Base-by-base conservation (phyloP, 2,888 invertebrate species). In the Ptilodon capucinus region DNA sequence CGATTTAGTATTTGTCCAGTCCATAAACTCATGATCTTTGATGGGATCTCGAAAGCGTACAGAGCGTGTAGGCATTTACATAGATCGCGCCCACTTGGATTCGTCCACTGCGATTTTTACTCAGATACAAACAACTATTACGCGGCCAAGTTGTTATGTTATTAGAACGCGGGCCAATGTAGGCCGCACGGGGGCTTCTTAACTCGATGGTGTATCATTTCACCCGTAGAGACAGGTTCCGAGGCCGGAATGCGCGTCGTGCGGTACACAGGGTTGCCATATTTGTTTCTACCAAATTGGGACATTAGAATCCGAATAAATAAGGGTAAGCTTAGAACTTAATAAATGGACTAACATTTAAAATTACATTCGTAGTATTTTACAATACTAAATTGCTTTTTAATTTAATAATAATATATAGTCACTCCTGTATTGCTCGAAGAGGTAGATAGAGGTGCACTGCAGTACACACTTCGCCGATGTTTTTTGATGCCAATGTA, bases 31-130 rank as follows among this genome's bases (percentile, higher is more conserved):
- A 72, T 74, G 68, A 68, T 79, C 75, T 74, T 72, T 74, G 85
- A 79, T 79, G 81, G 73, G 73, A 84, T 85, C 84, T 84, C 75
- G 82, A 86, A 84, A 85, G 86, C 76, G 79, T 75, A 76, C 76
- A 62, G 70, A 79, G 82, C 83, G 83, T 85, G 84, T 81, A 85
- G 82, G 81, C 79, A 86, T 87, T 86, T 85, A 86, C 86, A 83
- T 85, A 83, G 80, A 84, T 79, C 79, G 82, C 85, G 80, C 84
- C 81, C 81, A 84, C 80, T 79, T 67, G 68, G 67, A 63, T 71
- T 71, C 74, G 71, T 80, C 77, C 76, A 70, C 73, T 63, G 76
- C 78, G 79, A 81, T 83, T 84, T 82, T 81, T 78, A 74, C 75
- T 64, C 71, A 77, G 76, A 81, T 80, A 76, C 80, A 78, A 74